Conservation (phyloP, 2,797 vertebrate species). For the Rhynchotus rufescens region DNA sequence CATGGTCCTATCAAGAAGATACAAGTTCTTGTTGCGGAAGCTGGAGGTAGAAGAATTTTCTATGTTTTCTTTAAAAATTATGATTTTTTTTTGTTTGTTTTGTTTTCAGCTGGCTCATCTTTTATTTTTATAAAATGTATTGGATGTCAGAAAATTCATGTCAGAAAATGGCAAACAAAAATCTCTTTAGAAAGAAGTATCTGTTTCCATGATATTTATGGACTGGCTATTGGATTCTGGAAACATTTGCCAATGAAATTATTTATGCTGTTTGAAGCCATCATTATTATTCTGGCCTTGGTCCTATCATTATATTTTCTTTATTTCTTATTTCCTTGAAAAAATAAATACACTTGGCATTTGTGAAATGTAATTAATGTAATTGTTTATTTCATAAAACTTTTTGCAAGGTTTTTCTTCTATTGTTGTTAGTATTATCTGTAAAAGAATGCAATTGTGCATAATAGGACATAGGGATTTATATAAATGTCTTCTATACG, state of each 20-base stretch:
- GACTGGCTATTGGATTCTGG: not conserved
- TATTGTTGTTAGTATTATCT: not conserved
- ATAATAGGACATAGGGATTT: not conserved
- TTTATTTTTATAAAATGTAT: not conserved
- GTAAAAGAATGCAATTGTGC: not conserved
- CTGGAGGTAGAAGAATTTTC: conserved; percentile 84
- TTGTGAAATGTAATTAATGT: not conserved
- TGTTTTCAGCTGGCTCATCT: not conserved
- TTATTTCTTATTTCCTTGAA: not conserved
- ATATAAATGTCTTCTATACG: conserved; percentile 4
- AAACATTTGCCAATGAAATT: not conserved
- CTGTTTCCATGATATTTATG: not conserved
- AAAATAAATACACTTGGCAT: not conserved
- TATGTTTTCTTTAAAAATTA: not conserved
- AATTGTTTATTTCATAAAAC: not conserved
- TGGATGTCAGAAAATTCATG: not conserved
- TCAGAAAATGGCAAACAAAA: not conserved
- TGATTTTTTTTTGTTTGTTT: not conserved
- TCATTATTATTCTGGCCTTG: not conserved
- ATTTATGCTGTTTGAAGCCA: not conserved
- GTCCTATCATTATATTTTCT: not conserved
- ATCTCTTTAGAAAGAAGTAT: not conserved
- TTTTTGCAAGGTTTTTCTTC: not conserved
- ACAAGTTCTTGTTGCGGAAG: conserved; percentile 94
- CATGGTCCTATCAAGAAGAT: conserved; percentile 95